Base-by-base conservation (phyloP, 2,888 invertebrate species). In the Zygaena filipendulae region DNA sequence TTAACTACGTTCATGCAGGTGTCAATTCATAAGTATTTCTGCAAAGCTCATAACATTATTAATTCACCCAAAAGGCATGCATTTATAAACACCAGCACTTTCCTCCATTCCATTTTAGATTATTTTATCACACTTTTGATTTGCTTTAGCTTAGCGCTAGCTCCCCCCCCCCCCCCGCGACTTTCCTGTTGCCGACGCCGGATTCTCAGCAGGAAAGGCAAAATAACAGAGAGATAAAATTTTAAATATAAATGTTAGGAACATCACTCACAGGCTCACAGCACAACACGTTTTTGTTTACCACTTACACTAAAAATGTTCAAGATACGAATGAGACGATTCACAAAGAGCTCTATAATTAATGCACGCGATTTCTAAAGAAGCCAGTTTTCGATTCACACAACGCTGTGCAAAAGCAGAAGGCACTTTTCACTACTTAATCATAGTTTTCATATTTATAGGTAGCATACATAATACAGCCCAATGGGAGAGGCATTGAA, bases 171-270 rank as follows among this genome's bases (percentile, higher is more conserved):
- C 61, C 64, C 62, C 60, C 47, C 35, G 46, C 68, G 66, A 71
- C 80, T 80, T 80, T 79, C 80, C 81, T 77, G 70, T 71, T 59
- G 61, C 79, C 74, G 72, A 64, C 53, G 47, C 74, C 70, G 77
- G 74, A 66, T 54, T 69, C 74, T 71, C 64, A 58, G 58, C 71
- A 69, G 75, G 64, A 69, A 67, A 70, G 62, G 59, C 56, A 54
- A 37, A 44, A 54, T 50, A 59, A 43, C 50, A 57, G 48, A n/a
- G 63, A 57, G 67, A 71, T 71, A 68, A 70, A 71, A 60, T 64
- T 52, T 67, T 74, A 75, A 74, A 77, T 74, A 69, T 75, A 74
- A 74, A 72, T 68, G 69, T 60, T 64, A 69, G 69, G 61, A 52
- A 77, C 77, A 77, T 80, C 75, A 79, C 79, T 66, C 71, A 77